Base-by-base conservation (phyloP, 2,888 invertebrate species). In the Drosophila nr. perissopoda region DNA sequence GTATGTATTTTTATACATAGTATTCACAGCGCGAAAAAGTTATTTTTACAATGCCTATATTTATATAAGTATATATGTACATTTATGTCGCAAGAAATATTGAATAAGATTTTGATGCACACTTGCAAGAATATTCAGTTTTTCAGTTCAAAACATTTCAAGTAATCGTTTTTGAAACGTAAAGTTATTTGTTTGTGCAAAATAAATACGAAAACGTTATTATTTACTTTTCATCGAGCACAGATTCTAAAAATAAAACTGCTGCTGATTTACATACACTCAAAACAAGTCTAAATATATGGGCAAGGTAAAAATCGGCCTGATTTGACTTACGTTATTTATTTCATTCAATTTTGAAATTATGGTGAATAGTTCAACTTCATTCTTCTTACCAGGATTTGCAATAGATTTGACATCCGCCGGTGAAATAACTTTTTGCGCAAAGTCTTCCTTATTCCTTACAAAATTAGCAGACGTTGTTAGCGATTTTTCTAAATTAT, bases 1-100 rank as follows among this genome's bases (percentile, higher is more conserved):
- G 25, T 38, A 27, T 69, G 38, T 38, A 33, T 27, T 25, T n/a
- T 16, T 46, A 27, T 25, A 46, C 25, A 13, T 18, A 56, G 18
- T 38, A 13, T 33, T 56, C 42, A 31, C 49, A 51, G 48, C 46
- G 42, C 76, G 56, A 68, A 46, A 60, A 51, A 69, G 61, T 49
- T 76, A 76, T 70, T 69, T 76, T 51, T 76, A 76, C n/a, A n/a
- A 27, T 48, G 38, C 53, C 46, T 40, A 31, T 29, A 29, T 72
- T 29, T 62, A 36, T 54, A 38, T 46, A 46, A 16, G 7, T 52
- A 36, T 53, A 42, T 42, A 58, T 34, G 25, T 13, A 25, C 18
- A 18, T 25, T 21, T 34, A 16, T 46, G 46, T 25, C 46, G 46
- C 21, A 48, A 34, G 38, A 27, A 36, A 40, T 18, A 51, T 40